Conservation (phyloP, 2,113 vertebrate species). For the Arothron firmamentum region DNA sequence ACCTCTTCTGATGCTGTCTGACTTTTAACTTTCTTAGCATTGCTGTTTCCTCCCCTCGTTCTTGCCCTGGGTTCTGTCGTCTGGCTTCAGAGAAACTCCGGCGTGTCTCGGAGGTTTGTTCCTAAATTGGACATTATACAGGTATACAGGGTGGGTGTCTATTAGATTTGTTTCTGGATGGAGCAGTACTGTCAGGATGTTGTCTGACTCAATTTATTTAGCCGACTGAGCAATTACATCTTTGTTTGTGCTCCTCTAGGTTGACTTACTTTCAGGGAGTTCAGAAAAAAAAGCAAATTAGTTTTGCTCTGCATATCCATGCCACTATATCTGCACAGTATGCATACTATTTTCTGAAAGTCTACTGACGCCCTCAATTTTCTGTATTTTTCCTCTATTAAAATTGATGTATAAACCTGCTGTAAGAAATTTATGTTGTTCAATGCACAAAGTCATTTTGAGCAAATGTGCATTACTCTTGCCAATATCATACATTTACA, state of each 20-base stretch:
- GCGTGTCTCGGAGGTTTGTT: conserved; percentile 32
- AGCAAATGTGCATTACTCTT: too few species aligned
- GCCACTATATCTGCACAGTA: background rate
- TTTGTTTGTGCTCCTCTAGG: background rate
- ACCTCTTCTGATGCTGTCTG: background rate
- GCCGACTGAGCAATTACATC: conserved; percentile 17
- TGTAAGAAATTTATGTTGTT: too few species aligned
- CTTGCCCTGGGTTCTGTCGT: background rate
- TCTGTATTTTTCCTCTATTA: too few species aligned
- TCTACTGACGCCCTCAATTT: background rate
- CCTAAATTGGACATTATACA: conserved; percentile 47
- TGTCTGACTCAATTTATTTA: conserved; percentile 35
- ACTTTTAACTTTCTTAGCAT: background rate
- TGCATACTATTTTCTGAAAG: background rate
- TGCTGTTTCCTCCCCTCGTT: background rate
- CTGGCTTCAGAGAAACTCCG: conserved; percentile 19
- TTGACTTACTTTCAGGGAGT: conserved; percentile 1
- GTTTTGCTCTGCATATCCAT: background rate
- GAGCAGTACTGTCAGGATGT: conserved; percentile 21
- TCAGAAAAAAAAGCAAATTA: conserved; percentile 10
- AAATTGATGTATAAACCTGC: too few species aligned
- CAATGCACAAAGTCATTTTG: too few species aligned
- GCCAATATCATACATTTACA: too few species aligned
- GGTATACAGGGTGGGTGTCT: conserved; percentile 16
- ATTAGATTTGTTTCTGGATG: conserved; percentile 36